Evolutionary conservation across 2,888 invertebrate species (phyloP), one percentile per base, ranked within the genome.

Genomic region (Pteria penguin): DNA sequence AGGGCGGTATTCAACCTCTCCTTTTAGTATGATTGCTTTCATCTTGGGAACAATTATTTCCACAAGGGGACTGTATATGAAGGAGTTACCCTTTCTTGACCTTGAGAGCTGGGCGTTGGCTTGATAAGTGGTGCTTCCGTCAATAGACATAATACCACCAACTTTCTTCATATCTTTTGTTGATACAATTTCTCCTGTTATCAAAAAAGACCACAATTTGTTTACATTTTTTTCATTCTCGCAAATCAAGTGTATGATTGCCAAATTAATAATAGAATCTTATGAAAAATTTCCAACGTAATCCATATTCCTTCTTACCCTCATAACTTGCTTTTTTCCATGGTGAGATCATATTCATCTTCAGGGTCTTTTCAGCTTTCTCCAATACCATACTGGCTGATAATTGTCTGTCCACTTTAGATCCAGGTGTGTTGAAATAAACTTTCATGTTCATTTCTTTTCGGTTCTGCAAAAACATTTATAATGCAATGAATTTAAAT

Each of bases 351-450:
- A 87, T 55, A 74, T 85, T 79, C 65, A 86, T 65, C 83, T 89
- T 83, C 18, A 87, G 29, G 2, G 82, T 79, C 36, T 80, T 78
- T 2, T 84, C 74, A 71, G 78, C 86, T 70, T 83, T 90, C 87
- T 81, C 90, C 65, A 85, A 32, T 76, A 85, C 75, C 11, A 92
- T 76, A 62, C 88, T 86, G 5, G 92, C 75, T 1, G 89, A 88
- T 22, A 96, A 89, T 85, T 93, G 93, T 68, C 96, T 95, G 81
- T 95, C 94, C 45, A 95, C 94, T 82, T 94, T 93, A 2, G 97
- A 96, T 58, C 95, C 95, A 0, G 97, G 97, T 0, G 97, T 97
- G 86, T 96, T 95, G 85, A 97, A 96, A 0, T 95, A 76, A 11
- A 87, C 32, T 57, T 82, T 82, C 5, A 85, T 72, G 29, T 76